Percentiles rank a stretch among this genome's conserved stretches.
phyloP scores from a whole-genome alignment of 64 coral and sea anemone genomes.

The Stylophora pistillata region DNA sequence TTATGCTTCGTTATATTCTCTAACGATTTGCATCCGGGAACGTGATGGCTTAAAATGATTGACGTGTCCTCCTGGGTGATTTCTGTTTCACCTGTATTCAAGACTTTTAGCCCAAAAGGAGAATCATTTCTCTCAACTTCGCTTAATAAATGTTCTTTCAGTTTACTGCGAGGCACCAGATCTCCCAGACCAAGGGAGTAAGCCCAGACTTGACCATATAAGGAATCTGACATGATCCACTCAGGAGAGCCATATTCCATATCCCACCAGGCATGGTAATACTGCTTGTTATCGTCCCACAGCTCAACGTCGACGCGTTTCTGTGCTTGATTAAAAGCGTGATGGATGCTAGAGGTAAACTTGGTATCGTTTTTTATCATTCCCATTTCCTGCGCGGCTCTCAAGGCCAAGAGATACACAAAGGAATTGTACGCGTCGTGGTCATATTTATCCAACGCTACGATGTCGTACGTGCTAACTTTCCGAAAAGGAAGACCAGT shows the following conservation, averaged over 20 bases:
- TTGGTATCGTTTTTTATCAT: conserved; percentile 49
- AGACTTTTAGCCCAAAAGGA: conserved; percentile 75
- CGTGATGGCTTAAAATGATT: conserved; percentile 57
- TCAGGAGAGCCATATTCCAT: conserved; percentile 82
- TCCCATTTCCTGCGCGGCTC: conserved; percentile 66
- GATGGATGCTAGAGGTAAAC: conserved; percentile 28
- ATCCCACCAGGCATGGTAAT: conserved; percentile 91
- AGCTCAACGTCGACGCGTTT: conserved; percentile 71
- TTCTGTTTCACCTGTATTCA: conserved; percentile 45
- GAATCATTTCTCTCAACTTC: conserved; percentile 74
- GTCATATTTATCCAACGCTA: conserved; percentile 82
- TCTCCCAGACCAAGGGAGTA: conserved; percentile 81
- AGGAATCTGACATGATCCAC: conserved; percentile 94
- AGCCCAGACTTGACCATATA: conserved; percentile 95
- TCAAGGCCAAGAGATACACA: conserved; percentile 67
- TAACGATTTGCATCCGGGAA: conserved; percentile 77
- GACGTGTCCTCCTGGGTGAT: conserved; percentile 78
- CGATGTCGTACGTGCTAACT: conserved; percentile 70
- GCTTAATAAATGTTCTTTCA: conserved; percentile 72
- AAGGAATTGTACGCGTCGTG: conserved; percentile 76
- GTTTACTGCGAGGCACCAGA: conserved; percentile 63
- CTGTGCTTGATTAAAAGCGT: conserved; percentile 46
- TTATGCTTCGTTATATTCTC: conserved; percentile 94
- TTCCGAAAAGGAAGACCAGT: conserved; percentile 89
- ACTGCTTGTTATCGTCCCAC: conserved; percentile 63